These are phyloP conservation scores for Lacanobia oleracea DNA, from an alignment of 2,888 invertebrate genomes.

Conservation along the genomic window DNA sequence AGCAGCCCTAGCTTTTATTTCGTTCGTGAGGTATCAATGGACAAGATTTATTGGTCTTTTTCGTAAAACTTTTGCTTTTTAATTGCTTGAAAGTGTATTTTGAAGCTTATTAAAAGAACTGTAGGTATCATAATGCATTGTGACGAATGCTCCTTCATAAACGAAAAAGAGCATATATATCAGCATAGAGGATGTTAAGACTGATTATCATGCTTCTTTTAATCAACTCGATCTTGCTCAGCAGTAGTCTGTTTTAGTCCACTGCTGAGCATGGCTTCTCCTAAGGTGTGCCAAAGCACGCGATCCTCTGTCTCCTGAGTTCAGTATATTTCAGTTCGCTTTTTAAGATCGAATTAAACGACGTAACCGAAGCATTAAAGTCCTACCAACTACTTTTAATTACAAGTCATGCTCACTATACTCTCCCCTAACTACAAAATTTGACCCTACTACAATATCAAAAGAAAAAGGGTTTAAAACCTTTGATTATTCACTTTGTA, in stretches of 20 bases:
- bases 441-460: slow-evolving; percentile 18
- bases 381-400: background rate
- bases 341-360: background rate
- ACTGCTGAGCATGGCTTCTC: background rate
- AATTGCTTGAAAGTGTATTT: background rate
- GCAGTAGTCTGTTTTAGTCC: too few species aligned
- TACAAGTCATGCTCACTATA: slow-evolving; percentile 3
- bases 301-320: too few species aligned
- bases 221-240: too few species aligned
- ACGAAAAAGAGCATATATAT: too few species aligned
- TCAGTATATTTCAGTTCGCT: too few species aligned
- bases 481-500: slow-evolving; percentile 19
- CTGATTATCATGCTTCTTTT: background rate
- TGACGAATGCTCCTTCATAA: too few species aligned
- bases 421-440: background rate
- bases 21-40: slow-evolving; percentile 39
- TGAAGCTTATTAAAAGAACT: background rate
- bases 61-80: slow-evolving; percentile 5
- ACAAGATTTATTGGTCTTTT: slow-evolving; percentile 29
- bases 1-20: slow-evolving; percentile 46
- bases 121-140: background rate
- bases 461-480: slow-evolving; percentile 17
- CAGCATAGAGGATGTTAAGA: background rate
- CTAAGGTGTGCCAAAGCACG: background rate
- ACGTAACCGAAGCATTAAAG: background rate